Conservation (phyloP, 2,888 invertebrate genomes). For the Ferrisia virgata region DNA sequence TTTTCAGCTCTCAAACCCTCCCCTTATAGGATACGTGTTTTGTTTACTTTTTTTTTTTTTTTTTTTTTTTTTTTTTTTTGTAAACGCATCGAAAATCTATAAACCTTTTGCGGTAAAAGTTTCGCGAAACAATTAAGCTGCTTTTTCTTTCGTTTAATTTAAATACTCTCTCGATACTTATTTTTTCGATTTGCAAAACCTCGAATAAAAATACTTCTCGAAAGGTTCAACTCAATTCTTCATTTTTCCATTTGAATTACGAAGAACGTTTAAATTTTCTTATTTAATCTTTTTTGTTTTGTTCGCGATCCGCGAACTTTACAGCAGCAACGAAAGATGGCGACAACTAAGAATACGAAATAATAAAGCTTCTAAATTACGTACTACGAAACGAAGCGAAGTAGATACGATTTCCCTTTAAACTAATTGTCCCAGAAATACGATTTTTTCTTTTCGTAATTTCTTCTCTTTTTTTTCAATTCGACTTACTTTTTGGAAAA, state of each 20-base stretch:
- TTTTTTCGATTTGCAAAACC: background rate
- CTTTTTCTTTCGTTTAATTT: background rate
- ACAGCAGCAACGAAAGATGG: background rate
- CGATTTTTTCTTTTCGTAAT: background rate
- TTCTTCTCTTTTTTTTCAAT: background rate
- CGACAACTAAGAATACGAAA: background rate
- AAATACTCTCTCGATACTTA: constrained; percentile 3
- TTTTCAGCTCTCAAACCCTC: too few species aligned
- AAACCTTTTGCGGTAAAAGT: background rate
- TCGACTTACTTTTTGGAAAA: background rate
- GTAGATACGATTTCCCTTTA: background rate
- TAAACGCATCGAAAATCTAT: background rate
- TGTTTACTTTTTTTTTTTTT: background rate
- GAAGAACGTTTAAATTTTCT: background rate
- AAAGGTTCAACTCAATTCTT: background rate
- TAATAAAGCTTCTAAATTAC: background rate
- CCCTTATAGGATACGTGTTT: background rate
- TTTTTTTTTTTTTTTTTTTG: background rate
- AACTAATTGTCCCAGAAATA: background rate
- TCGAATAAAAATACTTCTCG: background rate
- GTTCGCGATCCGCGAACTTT: background rate
- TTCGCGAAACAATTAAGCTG: background rate
- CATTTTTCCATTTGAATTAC: background rate
- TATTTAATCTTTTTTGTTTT: background rate
- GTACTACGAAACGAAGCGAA: background rate